Percentiles rank a stretch among this genome's conserved stretches.
These are phyloP conservation scores for Cheilosia vernalis DNA, from an alignment of 2,888 invertebrate species.

Conservation along the genomic window DNA sequence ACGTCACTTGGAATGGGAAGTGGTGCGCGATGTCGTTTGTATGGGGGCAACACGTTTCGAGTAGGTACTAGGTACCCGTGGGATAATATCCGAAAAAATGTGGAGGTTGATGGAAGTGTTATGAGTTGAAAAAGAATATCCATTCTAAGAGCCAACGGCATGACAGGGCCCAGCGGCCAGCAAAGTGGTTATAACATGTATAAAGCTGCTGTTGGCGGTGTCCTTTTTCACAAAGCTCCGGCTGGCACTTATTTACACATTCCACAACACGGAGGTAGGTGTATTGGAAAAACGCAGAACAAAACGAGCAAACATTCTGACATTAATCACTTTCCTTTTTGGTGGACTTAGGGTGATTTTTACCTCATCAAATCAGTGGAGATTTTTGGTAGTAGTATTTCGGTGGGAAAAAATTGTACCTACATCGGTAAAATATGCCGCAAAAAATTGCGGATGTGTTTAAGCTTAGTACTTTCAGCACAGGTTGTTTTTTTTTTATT, in stretches of 20 bases:
- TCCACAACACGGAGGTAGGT: neutral
- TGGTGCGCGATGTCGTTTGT: slow-evolving; percentile 6
- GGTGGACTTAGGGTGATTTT: slow-evolving; percentile 31
- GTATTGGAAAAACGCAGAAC: neutral
- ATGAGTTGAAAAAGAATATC: slow-evolving; percentile 28
- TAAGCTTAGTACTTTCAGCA: no score
- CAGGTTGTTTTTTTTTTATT: no score
- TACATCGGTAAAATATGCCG: no score
- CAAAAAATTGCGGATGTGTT: no score
- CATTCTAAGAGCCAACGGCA: slow-evolving; percentile 24
- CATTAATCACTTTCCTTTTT: slow-evolving; percentile 40
- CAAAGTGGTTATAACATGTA: no score
- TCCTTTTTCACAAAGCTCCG: neutral
- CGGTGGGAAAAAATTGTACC: no score
- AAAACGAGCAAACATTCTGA: slow-evolving; percentile 30
- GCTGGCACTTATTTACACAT: no score
- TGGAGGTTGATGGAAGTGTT: neutral
- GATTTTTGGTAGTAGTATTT: no score
- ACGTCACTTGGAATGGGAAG: slow-evolving; percentile 7
- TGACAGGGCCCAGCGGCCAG: neutral
- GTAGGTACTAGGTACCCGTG: neutral
- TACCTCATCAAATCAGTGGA: slow-evolving; percentile 20
- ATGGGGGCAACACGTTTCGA: slow-evolving; percentile 15
- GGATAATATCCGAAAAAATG: slow-evolving; percentile 5
- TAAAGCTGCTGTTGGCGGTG: slow-evolving; percentile 12